Evolutionary conservation across 2,797 vertebrate genomes (phyloP).

Genomic region (Erpetoichthys calabaricus): DNA sequence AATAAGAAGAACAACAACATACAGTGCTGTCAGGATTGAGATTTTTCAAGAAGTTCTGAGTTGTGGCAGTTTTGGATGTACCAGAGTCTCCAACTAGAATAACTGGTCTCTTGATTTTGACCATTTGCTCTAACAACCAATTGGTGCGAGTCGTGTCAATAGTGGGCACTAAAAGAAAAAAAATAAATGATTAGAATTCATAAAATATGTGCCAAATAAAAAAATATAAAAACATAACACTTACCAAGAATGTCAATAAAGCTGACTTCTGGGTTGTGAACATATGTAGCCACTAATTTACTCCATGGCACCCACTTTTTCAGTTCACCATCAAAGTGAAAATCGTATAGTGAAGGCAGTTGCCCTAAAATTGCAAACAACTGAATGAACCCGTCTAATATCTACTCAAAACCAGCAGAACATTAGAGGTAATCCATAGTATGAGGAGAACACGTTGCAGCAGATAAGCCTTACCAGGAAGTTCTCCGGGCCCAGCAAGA

Average conservation of each 20-base stretch:
- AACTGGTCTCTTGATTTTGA: constrained; percentile 70
- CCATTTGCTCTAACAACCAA: constrained; percentile 82
- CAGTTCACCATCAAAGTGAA: constrained; percentile 66
- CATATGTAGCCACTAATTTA: constrained; percentile 64
- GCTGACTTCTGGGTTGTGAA: constrained; percentile 54
- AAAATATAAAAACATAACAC: constrained; percentile 11
- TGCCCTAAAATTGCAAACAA: constrained; percentile 47
- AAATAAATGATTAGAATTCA: constrained; percentile 9
- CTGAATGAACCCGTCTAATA: not conserved
- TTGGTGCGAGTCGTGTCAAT: constrained; percentile 73
- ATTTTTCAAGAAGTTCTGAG: constrained; percentile 74
- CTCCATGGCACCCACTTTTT: constrained; percentile 78
- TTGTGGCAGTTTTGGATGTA: constrained; percentile 90
- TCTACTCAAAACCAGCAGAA: not conserved
- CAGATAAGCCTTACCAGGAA: constrained; percentile 61
- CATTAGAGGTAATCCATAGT: not conserved
- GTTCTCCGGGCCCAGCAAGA: constrained; percentile 63
- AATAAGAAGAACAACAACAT: constrained; percentile 20
- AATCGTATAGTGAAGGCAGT: constrained; percentile 78
- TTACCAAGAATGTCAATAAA: constrained; percentile 85
- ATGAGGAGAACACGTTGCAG: not conserved
- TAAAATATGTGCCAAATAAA: not conserved
- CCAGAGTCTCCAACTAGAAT: constrained; percentile 86
- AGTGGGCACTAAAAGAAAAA: constrained; percentile 64
- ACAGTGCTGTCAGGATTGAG: constrained; percentile 57